These are phyloP conservation scores for Drosophila eugracilis DNA, from an alignment of 1,140 invertebrate genomes.

Conservation along the genomic window DNA sequence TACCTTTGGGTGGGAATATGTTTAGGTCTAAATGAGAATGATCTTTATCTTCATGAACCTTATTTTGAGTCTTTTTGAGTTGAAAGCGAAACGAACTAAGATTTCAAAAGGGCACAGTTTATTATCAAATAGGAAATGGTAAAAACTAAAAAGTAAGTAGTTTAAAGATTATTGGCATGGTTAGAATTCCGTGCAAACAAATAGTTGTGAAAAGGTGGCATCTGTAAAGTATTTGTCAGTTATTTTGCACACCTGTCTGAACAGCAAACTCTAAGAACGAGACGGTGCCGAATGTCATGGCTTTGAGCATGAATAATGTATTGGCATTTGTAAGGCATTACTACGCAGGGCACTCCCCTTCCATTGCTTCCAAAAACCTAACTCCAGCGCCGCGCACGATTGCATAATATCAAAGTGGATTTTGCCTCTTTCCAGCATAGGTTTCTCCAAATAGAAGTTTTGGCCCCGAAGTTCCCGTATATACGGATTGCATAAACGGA, in stretches of 20 bases:
- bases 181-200: conserved; percentile 17
- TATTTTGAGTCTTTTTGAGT: too few species aligned
- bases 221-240: conserved; percentile 71
- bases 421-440: conserved; percentile 42
- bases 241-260: conserved; percentile 80
- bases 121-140: too few species aligned
- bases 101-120: too few species aligned
- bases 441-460: too few species aligned
- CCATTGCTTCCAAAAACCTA: neutral
- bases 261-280: conserved; percentile 1
- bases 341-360: conserved; percentile 3
- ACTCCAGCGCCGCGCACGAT: conserved; percentile 52
- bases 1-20: too few species aligned
- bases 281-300: conserved; percentile 21
- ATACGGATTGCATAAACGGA: conserved; percentile 19
- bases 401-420: conserved; percentile 73
- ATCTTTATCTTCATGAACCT: too few species aligned
- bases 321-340: conserved; percentile 38
- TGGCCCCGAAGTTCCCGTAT: too few species aligned
- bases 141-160: neutral
- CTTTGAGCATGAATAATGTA: conserved; percentile 63
- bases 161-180: neutral
- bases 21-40: too few species aligned
- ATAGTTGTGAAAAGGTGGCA: conserved; percentile 50
- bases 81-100: too few species aligned